phyloP scores from a whole-genome alignment of 2,888 invertebrate species.

The Pandemis corylana region DNA sequence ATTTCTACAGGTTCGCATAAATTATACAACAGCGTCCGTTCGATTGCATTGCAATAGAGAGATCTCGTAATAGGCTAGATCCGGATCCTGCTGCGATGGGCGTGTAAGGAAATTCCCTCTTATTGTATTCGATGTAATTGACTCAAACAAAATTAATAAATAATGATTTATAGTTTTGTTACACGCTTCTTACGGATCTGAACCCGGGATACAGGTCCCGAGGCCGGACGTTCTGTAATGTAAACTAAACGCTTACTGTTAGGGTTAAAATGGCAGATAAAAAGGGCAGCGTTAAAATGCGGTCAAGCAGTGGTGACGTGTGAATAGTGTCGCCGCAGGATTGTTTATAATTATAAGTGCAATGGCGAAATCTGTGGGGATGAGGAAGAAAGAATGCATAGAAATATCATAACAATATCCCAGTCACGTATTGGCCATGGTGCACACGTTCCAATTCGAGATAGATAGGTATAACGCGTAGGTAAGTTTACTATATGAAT shows the following conservation, averaged over 20 bases:
- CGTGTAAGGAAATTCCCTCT: slow-evolving; percentile 53
- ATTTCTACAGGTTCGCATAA: neutral
- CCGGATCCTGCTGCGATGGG: slow-evolving; percentile 47
- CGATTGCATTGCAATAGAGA: slow-evolving; percentile 45
- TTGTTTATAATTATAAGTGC: too few species aligned
- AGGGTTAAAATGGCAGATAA: too few species aligned
- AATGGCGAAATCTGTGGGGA: too few species aligned
- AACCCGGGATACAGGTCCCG: neutral
- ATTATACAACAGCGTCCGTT: slow-evolving; percentile 31
- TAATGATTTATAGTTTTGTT: neutral
- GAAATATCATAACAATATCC: too few species aligned
- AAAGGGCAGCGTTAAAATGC: too few species aligned
- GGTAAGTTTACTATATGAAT: too few species aligned
- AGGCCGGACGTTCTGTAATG: neutral
- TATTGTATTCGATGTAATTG: slow-evolving; percentile 44
- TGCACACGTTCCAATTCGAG: too few species aligned
- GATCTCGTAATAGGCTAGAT: slow-evolving; percentile 59
- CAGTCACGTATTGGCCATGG: too few species aligned
- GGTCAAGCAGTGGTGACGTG: too few species aligned
- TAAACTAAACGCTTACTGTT: neutral
- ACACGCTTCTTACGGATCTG: neutral
- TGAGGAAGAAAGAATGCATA: too few species aligned
- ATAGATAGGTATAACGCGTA: neutral
- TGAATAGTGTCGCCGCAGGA: too few species aligned
- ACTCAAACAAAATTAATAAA: slow-evolving; percentile 3